Conservation (phyloP, 2,888 invertebrate species). For the Eretmocerus hayati region DNA sequence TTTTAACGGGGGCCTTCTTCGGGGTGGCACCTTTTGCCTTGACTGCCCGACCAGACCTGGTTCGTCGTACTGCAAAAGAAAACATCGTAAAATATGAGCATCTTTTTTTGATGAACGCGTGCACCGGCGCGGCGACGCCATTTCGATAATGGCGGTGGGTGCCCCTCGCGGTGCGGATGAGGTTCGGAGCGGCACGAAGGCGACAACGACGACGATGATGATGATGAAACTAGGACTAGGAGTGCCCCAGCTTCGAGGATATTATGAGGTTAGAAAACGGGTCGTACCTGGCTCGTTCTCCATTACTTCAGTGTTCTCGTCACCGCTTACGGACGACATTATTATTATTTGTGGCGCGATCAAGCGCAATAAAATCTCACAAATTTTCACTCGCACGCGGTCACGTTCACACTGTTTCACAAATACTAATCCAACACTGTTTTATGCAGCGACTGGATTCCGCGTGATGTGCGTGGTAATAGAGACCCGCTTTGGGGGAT, state of each 20-base stretch:
- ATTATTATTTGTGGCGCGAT: too few relatives aligned
- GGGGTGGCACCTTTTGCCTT: slow-evolving; percentile 30
- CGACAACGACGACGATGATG: too few relatives aligned
- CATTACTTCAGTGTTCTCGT: slow-evolving; percentile 35
- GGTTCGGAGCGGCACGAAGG: not conserved
- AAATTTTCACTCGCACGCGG: too few relatives aligned
- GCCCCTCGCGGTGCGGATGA: slow-evolving; percentile 7
- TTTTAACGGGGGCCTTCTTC: slow-evolving; percentile 39
- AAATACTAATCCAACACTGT: too few relatives aligned
- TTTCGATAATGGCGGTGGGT: slow-evolving; percentile 36
- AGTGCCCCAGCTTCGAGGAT: not conserved
- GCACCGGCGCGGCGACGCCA: slow-evolving; percentile 26
- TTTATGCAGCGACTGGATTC: too few relatives aligned
- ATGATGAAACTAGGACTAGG: too few relatives aligned
- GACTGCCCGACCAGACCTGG: slow-evolving; percentile 53
- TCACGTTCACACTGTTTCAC: too few relatives aligned
- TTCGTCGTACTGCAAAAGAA: slow-evolving; percentile 49
- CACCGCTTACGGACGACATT: slow-evolving; percentile 43
- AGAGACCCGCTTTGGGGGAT: too few relatives aligned
- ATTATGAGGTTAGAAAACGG: not conserved
- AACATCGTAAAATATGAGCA: too few relatives aligned
- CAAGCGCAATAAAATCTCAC: too few relatives aligned
- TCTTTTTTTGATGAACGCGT: not conserved
- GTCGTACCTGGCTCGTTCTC: slow-evolving; percentile 37
- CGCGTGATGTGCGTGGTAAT: too few relatives aligned